phyloP scores from a whole-genome alignment of 2,797 vertebrate species.

The Argentina silus region DNA sequence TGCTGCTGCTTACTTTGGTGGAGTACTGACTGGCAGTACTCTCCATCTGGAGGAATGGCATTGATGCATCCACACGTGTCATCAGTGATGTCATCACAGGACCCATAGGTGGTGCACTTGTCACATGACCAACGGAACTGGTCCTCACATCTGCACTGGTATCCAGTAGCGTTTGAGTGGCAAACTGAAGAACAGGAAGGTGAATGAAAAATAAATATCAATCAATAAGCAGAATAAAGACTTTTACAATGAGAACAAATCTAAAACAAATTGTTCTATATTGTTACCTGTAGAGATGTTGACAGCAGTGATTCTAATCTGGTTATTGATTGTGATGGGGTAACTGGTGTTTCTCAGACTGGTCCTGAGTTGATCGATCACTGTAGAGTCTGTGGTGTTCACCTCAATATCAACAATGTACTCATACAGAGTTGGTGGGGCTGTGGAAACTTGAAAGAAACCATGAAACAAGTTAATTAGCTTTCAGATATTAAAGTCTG shows the following conservation, averaged over 20 bases:
- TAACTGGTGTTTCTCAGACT: conserved; percentile 12
- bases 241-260: not conserved
- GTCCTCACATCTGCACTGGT: conserved; percentile 44
- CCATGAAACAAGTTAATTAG: not conserved
- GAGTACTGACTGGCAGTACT: conserved; percentile 65
- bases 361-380: not conserved
- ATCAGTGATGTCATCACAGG: conserved; percentile 21
- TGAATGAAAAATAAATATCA: not conserved
- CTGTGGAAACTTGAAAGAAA: not conserved
- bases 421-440: conserved; percentile 21
- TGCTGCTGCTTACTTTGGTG: not conserved
- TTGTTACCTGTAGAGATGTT: conserved; percentile 15
- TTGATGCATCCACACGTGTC: conserved; percentile 62
- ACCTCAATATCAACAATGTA: conserved; percentile 38
- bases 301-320: conserved; percentile 22
- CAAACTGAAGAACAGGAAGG: conserved; percentile 36
- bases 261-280: not conserved
- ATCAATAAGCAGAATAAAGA: not conserved
- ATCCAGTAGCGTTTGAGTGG: conserved; percentile 17
- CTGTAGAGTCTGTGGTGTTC: not conserved
- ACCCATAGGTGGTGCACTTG: conserved; percentile 36
- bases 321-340: not conserved
- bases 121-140: conserved; percentile 46
- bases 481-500: not conserved
- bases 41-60: conserved; percentile 51